These are phyloP conservation scores for Amazona vittata DNA, from an alignment of 2,113 vertebrate species.

Conservation along the genomic window DNA sequence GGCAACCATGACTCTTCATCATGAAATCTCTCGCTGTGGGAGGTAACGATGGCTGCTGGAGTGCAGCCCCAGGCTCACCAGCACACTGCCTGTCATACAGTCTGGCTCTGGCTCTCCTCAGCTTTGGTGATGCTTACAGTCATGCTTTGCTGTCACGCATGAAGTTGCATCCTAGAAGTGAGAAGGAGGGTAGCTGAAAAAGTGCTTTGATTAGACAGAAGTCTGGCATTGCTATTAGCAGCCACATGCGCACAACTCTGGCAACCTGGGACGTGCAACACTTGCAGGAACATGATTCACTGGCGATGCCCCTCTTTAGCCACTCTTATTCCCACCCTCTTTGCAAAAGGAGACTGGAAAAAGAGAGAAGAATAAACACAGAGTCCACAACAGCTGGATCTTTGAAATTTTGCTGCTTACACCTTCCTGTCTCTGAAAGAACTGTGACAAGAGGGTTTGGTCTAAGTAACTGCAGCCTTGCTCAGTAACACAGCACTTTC, in stretches of 20 bases:
- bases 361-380: not conserved
- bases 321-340: not conserved
- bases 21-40: not conserved
- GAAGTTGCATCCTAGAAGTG: not conserved
- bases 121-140: not conserved
- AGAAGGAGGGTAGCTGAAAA: not conserved
- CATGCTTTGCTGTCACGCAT: not conserved
- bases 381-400: not conserved
- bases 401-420: not conserved
- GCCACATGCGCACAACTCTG: not conserved
- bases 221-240: not conserved
- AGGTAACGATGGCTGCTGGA: not conserved
- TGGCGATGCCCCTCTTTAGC: not conserved
- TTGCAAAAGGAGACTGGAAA: not conserved
- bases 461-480: not conserved
- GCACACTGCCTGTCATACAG: not conserved
- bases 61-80: not conserved
- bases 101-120: not conserved
- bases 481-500: not conserved
- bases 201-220: not conserved
- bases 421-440: not conserved
- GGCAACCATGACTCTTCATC: not conserved
- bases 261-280: rapidly evolving
- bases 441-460: not conserved
- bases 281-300: not conserved